Evolutionary conservation across 2,797 vertebrate species (phyloP).

Genomic region (Numenius phaeopus): DNA sequence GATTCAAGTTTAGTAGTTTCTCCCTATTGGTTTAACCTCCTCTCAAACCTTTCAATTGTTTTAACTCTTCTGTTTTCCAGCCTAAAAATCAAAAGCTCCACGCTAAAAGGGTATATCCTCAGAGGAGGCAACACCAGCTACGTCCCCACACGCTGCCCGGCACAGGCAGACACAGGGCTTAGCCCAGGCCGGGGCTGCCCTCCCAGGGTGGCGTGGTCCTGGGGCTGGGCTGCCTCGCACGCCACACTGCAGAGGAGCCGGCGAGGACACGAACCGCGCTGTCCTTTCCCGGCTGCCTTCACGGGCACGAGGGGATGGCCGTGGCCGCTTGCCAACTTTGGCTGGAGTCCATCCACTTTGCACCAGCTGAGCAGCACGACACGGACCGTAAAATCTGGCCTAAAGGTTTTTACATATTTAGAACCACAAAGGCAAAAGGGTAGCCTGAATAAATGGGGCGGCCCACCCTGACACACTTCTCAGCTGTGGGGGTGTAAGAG

Average conservation of each 20-base stretch:
- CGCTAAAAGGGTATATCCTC: background rate
- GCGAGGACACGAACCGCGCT: accelerated
- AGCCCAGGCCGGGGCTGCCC: background rate
- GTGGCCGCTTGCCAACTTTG: slow-evolving; percentile 3
- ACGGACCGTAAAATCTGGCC: slow-evolving; percentile 30
- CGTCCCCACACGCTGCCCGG: accelerated
- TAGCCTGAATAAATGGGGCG: background rate
- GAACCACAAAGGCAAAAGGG: slow-evolving; percentile 21
- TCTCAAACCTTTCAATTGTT: background rate
- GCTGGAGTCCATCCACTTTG: slow-evolving; percentile 31
- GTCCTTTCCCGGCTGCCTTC: background rate
- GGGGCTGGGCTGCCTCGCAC: accelerated
- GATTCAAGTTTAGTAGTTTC: background rate
- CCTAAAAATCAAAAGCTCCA: background rate
- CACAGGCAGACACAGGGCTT: background rate
- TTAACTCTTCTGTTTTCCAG: background rate
- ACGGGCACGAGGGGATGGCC: accelerated
- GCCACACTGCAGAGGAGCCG: accelerated
- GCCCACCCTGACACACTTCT: background rate
- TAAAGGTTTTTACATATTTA: slow-evolving; percentile 26
- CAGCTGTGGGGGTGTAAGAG: background rate
- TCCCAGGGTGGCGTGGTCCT: accelerated
- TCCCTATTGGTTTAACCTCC: background rate
- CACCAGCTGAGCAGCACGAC: background rate
- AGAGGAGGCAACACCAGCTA: background rate